phyloP scores from a whole-genome alignment of 2,797 vertebrate genomes.

The Hemitrygon akajei region DNA sequence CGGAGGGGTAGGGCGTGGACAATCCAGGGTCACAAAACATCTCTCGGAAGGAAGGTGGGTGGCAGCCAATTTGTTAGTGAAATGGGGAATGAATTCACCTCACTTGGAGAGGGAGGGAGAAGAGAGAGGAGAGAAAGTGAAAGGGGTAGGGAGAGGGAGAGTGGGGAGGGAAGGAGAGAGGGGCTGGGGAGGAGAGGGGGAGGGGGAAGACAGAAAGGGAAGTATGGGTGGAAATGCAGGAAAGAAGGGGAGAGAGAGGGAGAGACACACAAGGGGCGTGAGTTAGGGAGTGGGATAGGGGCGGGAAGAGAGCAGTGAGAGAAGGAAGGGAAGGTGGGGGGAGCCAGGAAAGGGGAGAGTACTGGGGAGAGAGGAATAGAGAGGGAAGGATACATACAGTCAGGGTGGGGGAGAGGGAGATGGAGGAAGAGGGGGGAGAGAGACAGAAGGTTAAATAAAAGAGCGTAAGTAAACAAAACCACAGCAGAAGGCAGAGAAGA shows the following conservation, averaged over 20 bases:
- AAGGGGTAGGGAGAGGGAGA: background rate
- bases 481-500: background rate
- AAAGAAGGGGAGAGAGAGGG: background rate
- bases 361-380: too few relatives aligned
- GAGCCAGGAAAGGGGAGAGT: too few relatives aligned
- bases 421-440: background rate
- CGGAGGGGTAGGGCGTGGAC: too few relatives aligned
- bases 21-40: too few relatives aligned
- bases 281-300: background rate
- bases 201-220: too few relatives aligned
- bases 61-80: too few relatives aligned
- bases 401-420: background rate
- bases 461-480: background rate
- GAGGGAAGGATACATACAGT: background rate
- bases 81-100: too few relatives aligned
- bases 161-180: background rate
- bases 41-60: too few relatives aligned
- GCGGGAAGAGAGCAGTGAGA: background rate
- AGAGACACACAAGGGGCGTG: background rate
- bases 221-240: background rate
- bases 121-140: too few relatives aligned
- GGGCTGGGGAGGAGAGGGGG: background rate
- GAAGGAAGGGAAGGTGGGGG: too few relatives aligned
- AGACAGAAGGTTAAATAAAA: background rate
- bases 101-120: too few relatives aligned